phyloP scores from a whole-genome alignment of 2,797 vertebrate species.

The Parambassis ranga region DNA sequence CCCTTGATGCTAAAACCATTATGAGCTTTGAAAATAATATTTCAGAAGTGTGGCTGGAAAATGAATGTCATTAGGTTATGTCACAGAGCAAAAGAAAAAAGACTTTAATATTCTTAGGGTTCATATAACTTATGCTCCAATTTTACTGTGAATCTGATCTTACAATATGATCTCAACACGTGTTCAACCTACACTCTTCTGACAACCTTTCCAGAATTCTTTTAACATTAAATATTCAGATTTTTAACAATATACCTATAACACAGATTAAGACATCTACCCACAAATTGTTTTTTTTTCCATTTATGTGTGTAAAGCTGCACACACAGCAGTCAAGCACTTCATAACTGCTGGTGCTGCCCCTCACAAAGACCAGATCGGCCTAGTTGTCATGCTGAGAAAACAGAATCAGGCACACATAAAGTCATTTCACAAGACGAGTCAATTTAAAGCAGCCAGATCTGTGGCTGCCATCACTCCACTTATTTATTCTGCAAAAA shows the following conservation, averaged over 20 bases:
- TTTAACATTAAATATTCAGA: conserved; percentile 4
- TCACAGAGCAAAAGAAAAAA: background rate
- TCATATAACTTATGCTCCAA: background rate
- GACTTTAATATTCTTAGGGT: background rate
- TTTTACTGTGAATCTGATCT: background rate
- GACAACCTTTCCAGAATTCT: background rate
- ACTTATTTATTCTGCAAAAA: conserved; percentile 48
- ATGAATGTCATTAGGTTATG: conserved; percentile 1
- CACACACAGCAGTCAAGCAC: conserved; percentile 40
- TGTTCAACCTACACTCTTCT: too few species aligned
- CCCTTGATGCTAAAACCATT: conserved; percentile 25
- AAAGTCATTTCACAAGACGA: conserved; percentile 53
- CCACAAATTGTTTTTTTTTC: conserved; percentile 53
- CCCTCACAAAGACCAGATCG: conserved; percentile 54
- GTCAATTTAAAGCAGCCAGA: conserved; percentile 26
- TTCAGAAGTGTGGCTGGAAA: conserved; percentile 13
- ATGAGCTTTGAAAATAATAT: conserved; percentile 26
- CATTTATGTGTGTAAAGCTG: conserved; percentile 42
- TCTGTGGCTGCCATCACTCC: conserved; percentile 30
- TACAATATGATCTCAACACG: too few species aligned
- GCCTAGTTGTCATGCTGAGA: conserved; percentile 61
- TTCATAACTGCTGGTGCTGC: conserved; percentile 56
- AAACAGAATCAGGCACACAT: conserved; percentile 59
- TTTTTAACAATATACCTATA: conserved; percentile 10
- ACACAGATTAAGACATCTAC: conserved; percentile 37